Conservation (phyloP, 2,888 invertebrate species). For the Drosophila paranaensis region DNA sequence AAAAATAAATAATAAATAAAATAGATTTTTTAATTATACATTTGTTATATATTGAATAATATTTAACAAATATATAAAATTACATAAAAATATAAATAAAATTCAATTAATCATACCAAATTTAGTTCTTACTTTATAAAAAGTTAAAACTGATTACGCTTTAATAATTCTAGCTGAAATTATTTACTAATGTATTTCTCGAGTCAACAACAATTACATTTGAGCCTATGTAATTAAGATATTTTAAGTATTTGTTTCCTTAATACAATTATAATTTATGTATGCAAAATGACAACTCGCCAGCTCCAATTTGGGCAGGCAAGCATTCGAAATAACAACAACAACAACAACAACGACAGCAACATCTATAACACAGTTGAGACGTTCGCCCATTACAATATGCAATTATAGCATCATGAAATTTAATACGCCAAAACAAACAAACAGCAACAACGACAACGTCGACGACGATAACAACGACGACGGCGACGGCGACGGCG, state of each 20-base stretch:
- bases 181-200: not conserved
- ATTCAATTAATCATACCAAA: too few species aligned
- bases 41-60: too few species aligned
- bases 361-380: conserved; percentile 19
- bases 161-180: not conserved
- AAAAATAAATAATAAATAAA: too few species aligned
- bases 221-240: not conserved
- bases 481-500: conserved; percentile 28
- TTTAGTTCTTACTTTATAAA: too few species aligned
- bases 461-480: conserved; percentile 21
- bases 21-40: not conserved
- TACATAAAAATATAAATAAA: too few species aligned
- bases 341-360: conserved; percentile 14
- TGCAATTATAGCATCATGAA: conserved; percentile 77
- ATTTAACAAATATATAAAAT: too few species aligned
- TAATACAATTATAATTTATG: conserved; percentile 25
- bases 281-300: conserved; percentile 30
- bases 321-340: conserved; percentile 29
- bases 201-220: not conserved
- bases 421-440: conserved; percentile 71
- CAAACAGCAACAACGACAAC: conserved; percentile 35
- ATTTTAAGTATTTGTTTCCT: conserved; percentile 23
- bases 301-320: conserved; percentile 48
- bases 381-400: conserved; percentile 59
- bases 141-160: not conserved